Conservation (phyloP, 1,140 invertebrate genomes). For the Eubasilissa regina region DNA sequence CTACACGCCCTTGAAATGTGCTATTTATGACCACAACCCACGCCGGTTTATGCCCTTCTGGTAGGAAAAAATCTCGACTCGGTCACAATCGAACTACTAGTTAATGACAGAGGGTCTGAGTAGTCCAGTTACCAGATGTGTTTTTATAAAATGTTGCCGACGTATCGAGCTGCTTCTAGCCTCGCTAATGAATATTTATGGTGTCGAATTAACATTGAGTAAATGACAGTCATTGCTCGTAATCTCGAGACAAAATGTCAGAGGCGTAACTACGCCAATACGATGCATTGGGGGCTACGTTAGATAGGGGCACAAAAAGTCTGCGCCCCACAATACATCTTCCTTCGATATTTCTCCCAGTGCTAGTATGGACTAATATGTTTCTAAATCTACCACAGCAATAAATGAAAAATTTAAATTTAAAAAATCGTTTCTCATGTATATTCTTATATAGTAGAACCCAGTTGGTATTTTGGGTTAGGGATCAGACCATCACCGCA, state of each 20-base stretch:
- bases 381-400: no score
- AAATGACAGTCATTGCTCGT: constrained; percentile 4
- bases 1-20: not conserved
- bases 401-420: no score
- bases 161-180: not conserved
- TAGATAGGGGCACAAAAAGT: no score
- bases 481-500: no score
- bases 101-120: not conserved
- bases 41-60: not conserved
- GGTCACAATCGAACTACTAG: not conserved
- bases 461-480: no score
- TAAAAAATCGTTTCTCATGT: no score
- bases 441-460: no score
- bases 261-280: no score
- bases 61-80: constrained; percentile 9
- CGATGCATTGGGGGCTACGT: no score
- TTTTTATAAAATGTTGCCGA: not conserved
- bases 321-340: no score
- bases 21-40: constrained; percentile 1
- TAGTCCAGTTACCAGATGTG: not conserved
- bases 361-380: no score
- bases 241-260: constrained; percentile 19
- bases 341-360: no score
- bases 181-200: constrained; percentile 17
- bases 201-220: not conserved